Conservation (phyloP, 2,113 vertebrate genomes). For the Oenanthe oenanthe region DNA sequence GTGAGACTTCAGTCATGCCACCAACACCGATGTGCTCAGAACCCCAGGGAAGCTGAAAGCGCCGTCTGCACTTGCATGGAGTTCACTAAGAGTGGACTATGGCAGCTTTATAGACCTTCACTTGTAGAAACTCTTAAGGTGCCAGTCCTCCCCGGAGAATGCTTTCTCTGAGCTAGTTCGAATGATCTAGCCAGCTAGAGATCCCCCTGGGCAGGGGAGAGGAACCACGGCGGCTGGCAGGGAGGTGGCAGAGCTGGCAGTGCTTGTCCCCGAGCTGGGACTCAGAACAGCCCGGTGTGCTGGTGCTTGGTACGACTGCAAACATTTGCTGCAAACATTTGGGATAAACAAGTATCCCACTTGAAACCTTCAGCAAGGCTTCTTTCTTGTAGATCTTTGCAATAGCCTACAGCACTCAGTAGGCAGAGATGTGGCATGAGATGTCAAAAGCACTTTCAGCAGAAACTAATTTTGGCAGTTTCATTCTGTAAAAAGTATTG, state of each 20-base stretch:
- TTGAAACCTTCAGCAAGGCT: background rate
- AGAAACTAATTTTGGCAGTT: conserved; percentile 12
- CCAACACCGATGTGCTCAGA: background rate
- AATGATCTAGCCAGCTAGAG: background rate
- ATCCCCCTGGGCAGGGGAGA: background rate
- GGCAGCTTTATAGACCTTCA: background rate
- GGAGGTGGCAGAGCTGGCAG: background rate
- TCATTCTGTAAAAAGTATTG: background rate
- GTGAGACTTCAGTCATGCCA: background rate
- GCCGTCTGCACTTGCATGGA: background rate
- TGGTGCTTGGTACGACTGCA: background rate
- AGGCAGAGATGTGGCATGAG: background rate
- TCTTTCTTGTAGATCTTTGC: background rate
- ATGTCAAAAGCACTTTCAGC: background rate
- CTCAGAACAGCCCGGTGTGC: background rate
- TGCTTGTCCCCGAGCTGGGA: background rate
- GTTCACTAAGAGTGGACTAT: background rate
- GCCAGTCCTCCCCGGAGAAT: background rate
- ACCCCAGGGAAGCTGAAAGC: background rate
- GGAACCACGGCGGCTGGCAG: background rate
- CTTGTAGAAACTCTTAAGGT: background rate
- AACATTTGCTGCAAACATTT: background rate
- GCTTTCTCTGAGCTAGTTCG: background rate
- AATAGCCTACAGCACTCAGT: background rate
- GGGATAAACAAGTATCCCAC: background rate